Evolutionary conservation across 2,113 vertebrate genomes (phyloP).

Genomic region (human (Homo sapiens)): DNA sequence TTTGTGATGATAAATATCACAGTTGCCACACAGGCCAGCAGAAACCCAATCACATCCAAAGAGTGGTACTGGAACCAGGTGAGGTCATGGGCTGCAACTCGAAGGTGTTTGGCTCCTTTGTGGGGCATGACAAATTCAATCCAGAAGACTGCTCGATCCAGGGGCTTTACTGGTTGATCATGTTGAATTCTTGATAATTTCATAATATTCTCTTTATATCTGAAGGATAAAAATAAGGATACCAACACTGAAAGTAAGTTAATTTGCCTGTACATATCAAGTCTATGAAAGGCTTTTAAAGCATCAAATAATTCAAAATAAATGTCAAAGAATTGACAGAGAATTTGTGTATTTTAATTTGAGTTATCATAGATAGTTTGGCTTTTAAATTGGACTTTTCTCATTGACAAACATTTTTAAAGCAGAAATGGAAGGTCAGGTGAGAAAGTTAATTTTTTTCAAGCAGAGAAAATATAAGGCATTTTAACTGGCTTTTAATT

Average conservation of each 20-base stretch:
- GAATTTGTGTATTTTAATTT: background rate
- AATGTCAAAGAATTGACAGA: background rate
- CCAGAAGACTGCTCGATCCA: conserved; percentile 92
- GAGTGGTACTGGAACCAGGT: conserved; percentile 92
- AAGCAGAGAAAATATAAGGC: background rate
- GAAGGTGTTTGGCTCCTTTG: conserved; percentile 90
- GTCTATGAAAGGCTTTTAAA: background rate
- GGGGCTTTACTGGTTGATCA: conserved; percentile 86
- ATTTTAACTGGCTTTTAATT: too few relatives aligned
- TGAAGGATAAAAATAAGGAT: conserved; percentile 22
- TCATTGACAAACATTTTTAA: background rate
- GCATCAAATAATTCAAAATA: background rate
- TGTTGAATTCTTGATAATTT: conserved; percentile 89
- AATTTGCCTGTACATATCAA: background rate
- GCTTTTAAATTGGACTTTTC: background rate
- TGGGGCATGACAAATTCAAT: conserved; percentile 92
- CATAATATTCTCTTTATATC: conserved; percentile 88
- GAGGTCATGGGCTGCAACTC: conserved; percentile 87
- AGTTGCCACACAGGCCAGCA: background rate
- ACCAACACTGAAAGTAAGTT: background rate
- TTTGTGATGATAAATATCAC: conserved; percentile 77
- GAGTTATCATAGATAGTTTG: background rate
- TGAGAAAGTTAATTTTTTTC: background rate
- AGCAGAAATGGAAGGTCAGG: too few relatives aligned
- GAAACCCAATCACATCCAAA: conserved; percentile 57